Percentiles rank a stretch among this genome's conserved stretches.
phyloP scores from a whole-genome alignment of 2,888 invertebrate species.

The Prosopocoilus inquinatus region DNA sequence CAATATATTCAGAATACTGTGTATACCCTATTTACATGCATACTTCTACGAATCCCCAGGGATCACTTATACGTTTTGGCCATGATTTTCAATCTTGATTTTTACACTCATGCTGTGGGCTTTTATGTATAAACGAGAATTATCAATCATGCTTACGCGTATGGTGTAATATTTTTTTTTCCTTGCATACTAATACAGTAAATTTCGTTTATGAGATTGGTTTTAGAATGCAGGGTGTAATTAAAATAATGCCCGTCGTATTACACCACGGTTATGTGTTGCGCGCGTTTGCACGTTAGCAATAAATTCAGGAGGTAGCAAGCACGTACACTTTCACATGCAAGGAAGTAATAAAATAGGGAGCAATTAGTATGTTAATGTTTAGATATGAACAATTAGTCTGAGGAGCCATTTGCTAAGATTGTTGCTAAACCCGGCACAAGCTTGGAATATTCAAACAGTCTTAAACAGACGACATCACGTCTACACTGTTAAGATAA shows the following conservation, averaged over 20 bases:
- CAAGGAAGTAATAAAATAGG: slow-evolving; percentile 43
- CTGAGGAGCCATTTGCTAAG: slow-evolving; percentile 45
- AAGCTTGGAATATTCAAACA: slow-evolving; percentile 54
- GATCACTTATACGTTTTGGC: slow-evolving; percentile 26
- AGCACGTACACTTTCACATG: slow-evolving; percentile 38
- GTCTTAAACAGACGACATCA: slow-evolving; percentile 50
- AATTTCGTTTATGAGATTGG: no score
- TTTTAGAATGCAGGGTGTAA: slow-evolving; percentile 4
- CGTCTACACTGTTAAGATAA: slow-evolving; percentile 50
- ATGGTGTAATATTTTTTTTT: no score
- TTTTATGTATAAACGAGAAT: neutral
- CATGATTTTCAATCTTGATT: slow-evolving; percentile 31
- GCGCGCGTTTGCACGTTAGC: slow-evolving; percentile 17
- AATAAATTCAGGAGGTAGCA: slow-evolving; percentile 23
- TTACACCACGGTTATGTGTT: slow-evolving; percentile 21
- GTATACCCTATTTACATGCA: slow-evolving; percentile 36
- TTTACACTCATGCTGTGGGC: neutral
- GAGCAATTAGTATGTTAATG: slow-evolving; percentile 50
- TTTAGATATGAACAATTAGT: slow-evolving; percentile 51
- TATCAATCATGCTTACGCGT: no score
- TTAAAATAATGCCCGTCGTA: slow-evolving; percentile 11
- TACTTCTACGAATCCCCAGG: slow-evolving; percentile 29
- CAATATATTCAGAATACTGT: slow-evolving; percentile 38
- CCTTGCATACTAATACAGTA: no score
- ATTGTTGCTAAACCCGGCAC: slow-evolving; percentile 46